phyloP scores from a whole-genome alignment of 2,888 invertebrate genomes.

The Melinaea menophilus region DNA sequence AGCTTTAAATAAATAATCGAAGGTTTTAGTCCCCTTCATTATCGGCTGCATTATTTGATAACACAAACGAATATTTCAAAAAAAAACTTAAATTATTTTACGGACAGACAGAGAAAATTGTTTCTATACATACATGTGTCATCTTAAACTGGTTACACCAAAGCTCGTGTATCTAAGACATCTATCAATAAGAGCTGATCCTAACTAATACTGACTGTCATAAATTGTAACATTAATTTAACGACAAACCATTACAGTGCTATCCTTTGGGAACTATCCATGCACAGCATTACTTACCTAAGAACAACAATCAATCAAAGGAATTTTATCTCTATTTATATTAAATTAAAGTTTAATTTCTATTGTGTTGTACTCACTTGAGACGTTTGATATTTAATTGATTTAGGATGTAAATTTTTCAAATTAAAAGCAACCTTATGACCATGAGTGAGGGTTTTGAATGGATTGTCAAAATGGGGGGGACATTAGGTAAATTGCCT shows the following conservation, averaged over 20 bases:
- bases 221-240: conserved; percentile 76
- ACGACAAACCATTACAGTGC: conserved; percentile 71
- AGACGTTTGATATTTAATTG: conserved; percentile 17
- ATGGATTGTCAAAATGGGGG: conserved; percentile 32
- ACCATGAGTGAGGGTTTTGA: conserved; percentile 39
- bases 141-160: conserved; percentile 14
- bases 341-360: conserved; percentile 33
- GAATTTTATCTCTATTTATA: conserved; percentile 19
- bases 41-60: conserved; percentile 43
- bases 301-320: conserved; percentile 10
- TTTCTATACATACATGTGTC: not conserved
- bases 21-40: conserved; percentile 65
- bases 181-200: conserved; percentile 48
- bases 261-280: conserved; percentile 79
- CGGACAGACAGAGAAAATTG: too few relatives aligned
- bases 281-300: conserved; percentile 16
- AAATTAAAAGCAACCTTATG: conserved; percentile 61
- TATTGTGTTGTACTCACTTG: conserved; percentile 29
- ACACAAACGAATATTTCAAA: conserved; percentile 31
- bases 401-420: conserved; percentile 23
- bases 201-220: conserved; percentile 68
- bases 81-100: too few relatives aligned
- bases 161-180: conserved; percentile 34
- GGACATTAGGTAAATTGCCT: conserved; percentile 70
- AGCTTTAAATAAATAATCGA: conserved; percentile 72